A percentile compares a stretch with the other conserved stretches of the same genome.
These are phyloP conservation scores for Spodoptera litura DNA, from an alignment of 1,140 invertebrate species.

Conservation along the genomic window DNA sequence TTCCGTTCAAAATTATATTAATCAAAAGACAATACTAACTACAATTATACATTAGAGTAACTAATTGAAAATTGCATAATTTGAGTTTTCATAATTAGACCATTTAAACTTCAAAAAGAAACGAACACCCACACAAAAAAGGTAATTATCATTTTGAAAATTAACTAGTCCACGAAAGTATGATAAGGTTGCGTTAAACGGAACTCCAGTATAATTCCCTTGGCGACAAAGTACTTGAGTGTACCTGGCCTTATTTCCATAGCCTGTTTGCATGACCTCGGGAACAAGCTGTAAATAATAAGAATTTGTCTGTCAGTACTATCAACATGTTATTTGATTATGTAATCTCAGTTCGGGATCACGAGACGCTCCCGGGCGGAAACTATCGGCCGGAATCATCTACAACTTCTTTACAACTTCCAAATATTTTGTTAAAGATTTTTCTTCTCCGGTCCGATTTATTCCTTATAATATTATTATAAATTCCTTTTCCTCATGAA, in stretches of 20 bases:
- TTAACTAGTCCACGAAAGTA: too few species aligned
- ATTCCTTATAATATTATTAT: not conserved
- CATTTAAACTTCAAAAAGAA: too few species aligned
- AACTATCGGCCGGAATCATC: slow-evolving; percentile 25
- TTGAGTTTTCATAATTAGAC: too few species aligned
- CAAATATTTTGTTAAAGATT: slow-evolving; percentile 6
- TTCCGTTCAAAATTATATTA: too few species aligned
- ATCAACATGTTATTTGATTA: slow-evolving; percentile 50
- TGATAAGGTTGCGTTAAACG: too few species aligned
- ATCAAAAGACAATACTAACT: too few species aligned
- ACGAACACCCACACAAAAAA: too few species aligned
- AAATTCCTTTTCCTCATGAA: not conserved
- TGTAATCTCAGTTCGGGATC: slow-evolving; percentile 28
- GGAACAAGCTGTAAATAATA: slow-evolving; percentile 37
- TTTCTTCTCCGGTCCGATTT: not conserved
- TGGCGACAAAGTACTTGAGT: not conserved
- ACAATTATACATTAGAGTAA: too few species aligned
- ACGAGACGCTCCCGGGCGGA: slow-evolving; percentile 10
- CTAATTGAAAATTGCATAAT: too few species aligned
- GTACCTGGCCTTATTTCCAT: not conserved
- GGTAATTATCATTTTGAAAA: too few species aligned
- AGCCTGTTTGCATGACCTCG: slow-evolving; percentile 20
- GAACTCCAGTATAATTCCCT: too few species aligned
- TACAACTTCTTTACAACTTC: slow-evolving; percentile 33
- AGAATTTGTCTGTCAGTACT: slow-evolving; percentile 42